A percentile compares a stretch with the other conserved stretches of the same genome.
Conservation (phyloP, 2,888 invertebrate genomes). For the Muscina levida region DNA sequence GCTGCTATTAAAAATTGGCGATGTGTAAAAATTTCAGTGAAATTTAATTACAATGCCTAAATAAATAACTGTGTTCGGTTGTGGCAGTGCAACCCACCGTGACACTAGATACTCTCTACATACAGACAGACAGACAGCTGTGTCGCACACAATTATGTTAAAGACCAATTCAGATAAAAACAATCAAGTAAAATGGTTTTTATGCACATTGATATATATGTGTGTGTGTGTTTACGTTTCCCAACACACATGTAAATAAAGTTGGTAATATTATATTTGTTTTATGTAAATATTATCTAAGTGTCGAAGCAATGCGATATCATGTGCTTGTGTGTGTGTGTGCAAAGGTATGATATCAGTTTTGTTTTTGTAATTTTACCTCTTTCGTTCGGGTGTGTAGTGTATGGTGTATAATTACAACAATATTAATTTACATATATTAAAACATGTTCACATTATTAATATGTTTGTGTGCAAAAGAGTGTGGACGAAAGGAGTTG, state of each 20-base stretch:
- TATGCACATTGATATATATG: background rate
- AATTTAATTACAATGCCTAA: no score
- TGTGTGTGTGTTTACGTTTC: background rate
- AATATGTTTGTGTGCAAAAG: no score
- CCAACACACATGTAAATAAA: slow-evolving; percentile 3
- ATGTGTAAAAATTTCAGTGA: no score
- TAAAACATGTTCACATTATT: slow-evolving; percentile 46
- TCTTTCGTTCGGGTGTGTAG: slow-evolving; percentile 22
- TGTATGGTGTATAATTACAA: slow-evolving; percentile 20
- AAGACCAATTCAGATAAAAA: slow-evolving; percentile 1
- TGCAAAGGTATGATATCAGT: background rate
- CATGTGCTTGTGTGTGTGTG: background rate
- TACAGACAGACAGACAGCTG: no score
- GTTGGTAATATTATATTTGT: background rate
- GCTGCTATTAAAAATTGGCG: no score
- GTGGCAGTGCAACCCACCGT: background rate
- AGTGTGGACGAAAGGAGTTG: no score
- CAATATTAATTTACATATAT: slow-evolving; percentile 42
- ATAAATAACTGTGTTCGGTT: no score
- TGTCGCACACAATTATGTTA: slow-evolving; percentile 2
- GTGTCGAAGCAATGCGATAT: background rate
- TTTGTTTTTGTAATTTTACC: background rate
- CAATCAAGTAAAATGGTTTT: slow-evolving; percentile 7
- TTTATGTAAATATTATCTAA: slow-evolving; percentile 37
- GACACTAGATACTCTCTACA: no score